Conservation (phyloP, 2,113 vertebrate genomes). For the Zosterops borbonicus region DNA sequence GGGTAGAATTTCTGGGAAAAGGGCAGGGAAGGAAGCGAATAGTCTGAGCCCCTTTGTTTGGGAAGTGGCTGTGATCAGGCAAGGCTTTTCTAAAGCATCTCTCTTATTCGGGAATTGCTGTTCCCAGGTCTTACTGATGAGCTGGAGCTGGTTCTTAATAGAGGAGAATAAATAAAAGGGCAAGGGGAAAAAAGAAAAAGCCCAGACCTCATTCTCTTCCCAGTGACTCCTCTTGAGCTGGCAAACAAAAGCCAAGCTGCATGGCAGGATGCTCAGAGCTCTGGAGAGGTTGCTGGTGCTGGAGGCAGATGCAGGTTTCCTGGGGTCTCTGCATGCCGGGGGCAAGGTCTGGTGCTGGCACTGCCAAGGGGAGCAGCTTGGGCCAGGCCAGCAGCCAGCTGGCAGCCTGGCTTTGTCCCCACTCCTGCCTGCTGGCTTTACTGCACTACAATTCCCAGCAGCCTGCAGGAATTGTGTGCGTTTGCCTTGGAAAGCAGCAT, state of each 20-base stretch:
- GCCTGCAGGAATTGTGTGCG: background rate
- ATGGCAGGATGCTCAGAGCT: background rate
- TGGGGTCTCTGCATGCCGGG: fast-evolving
- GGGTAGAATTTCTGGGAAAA: background rate
- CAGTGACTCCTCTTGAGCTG: background rate
- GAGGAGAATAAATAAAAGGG: background rate
- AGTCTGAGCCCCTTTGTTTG: conserved; percentile 2
- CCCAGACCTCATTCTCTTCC: background rate
- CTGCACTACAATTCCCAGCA: conserved; percentile 30
- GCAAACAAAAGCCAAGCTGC: background rate
- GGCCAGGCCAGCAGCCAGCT: background rate
- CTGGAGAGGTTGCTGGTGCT: background rate
- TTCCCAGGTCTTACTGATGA: background rate
- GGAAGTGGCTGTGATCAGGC: background rate
- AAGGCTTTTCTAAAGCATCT: background rate
- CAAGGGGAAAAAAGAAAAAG: background rate
- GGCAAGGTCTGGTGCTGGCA: background rate
- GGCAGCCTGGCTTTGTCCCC: background rate
- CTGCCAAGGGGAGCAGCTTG: fast-evolving
- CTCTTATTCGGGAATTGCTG: background rate
- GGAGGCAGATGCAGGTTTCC: background rate
- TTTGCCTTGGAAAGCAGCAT: background rate
- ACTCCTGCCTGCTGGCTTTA: background rate
- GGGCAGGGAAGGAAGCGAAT: background rate
- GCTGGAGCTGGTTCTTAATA: background rate